Evolutionary conservation across 2,888 invertebrate genomes (phyloP).

Genomic region (Ornithoptera alexandrae): DNA sequence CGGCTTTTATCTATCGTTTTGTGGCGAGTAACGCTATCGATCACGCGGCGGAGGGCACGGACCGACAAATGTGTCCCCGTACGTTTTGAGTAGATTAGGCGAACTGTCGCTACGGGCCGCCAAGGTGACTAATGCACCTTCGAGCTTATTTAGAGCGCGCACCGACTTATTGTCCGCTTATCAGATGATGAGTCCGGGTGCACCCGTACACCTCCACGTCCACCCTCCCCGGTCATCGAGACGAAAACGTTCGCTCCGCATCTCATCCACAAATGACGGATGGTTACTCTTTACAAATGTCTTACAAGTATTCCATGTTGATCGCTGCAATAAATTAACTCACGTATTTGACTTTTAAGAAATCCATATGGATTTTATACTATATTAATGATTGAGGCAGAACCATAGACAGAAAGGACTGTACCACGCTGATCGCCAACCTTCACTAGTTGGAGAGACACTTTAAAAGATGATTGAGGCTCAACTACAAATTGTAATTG

Average conservation of each 20-base stretch:
- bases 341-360: slow-evolving; percentile 63
- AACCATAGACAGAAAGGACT: no score
- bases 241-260: slow-evolving; percentile 38
- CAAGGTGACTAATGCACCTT: slow-evolving; percentile 66
- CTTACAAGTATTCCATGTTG: slow-evolving; percentile 66
- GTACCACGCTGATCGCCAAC: slow-evolving; percentile 36
- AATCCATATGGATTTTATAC: slow-evolving; percentile 61
- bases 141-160: slow-evolving; percentile 72
- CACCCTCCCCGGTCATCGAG: slow-evolving; percentile 30
- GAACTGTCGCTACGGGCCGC: slow-evolving; percentile 61
- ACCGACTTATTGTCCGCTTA: slow-evolving; percentile 73
- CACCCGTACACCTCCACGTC: slow-evolving; percentile 32
- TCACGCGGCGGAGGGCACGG: slow-evolving; percentile 69
- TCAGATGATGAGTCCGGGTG: slow-evolving; percentile 62
- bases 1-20: slow-evolving; percentile 79
- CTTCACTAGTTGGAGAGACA: slow-evolving; percentile 40
- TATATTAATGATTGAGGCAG: slow-evolving; percentile 40
- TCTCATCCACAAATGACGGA: slow-evolving; percentile 53
- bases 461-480: slow-evolving; percentile 28
- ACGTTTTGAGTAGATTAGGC: slow-evolving; percentile 79
- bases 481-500: slow-evolving; percentile 57
- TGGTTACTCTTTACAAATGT: slow-evolving; percentile 62
- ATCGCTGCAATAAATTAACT: slow-evolving; percentile 70
- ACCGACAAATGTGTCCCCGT: slow-evolving; percentile 76
- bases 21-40: slow-evolving; percentile 77